Base-by-base conservation (phyloP, 1,140 invertebrate species). In the Cydia amplana region DNA sequence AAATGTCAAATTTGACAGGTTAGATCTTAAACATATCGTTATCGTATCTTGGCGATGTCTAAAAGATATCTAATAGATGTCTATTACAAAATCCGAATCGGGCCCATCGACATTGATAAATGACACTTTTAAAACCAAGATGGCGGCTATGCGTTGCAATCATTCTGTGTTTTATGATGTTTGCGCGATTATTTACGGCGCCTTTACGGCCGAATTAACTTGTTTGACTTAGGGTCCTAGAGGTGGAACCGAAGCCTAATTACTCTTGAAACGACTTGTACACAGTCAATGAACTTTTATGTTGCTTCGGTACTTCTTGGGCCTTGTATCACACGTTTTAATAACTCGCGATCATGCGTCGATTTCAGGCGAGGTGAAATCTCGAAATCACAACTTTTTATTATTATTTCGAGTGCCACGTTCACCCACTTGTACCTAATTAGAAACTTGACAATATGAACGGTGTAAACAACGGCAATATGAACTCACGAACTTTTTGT, bases 91-190 rank as follows among this genome's bases (percentile, higher is more conserved):
- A n/a, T n/a, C n/a, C n/a, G n/a, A n/a, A n/a, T n/a, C n/a, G n/a
- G n/a, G n/a, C n/a, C n/a, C n/a, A n/a, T 25, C 18, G 43, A 46
- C 72, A 2, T 73, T 70, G 20, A 60, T 12, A 12, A 60, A 60
- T 60, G 20, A 60, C 55, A 60, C 20, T 51, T 60, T 60, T 60
- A 9, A 70, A 70, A 36, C 36, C 32, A 92, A 91, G 87, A 91
- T 92, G 89, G 89, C 89, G 81, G 74, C 77, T 82, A 74, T 43
- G 91, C 89, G 89, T 92, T 92, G 89, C 89, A 91, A 92, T 91
- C 87, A 89, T 91, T 90, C 84, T 85, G 89, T 92, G 88, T 91
- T 92, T 92, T 92, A 91, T 91, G 88, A 87, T 92, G 89, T 91
- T 92, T 92, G 87, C 85, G 77, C 83, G 86, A 87, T 86, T 75